These are phyloP conservation scores for Margaritifera margaritifera DNA, from an alignment of 2,888 invertebrate genomes.

Conservation along the genomic window DNA sequence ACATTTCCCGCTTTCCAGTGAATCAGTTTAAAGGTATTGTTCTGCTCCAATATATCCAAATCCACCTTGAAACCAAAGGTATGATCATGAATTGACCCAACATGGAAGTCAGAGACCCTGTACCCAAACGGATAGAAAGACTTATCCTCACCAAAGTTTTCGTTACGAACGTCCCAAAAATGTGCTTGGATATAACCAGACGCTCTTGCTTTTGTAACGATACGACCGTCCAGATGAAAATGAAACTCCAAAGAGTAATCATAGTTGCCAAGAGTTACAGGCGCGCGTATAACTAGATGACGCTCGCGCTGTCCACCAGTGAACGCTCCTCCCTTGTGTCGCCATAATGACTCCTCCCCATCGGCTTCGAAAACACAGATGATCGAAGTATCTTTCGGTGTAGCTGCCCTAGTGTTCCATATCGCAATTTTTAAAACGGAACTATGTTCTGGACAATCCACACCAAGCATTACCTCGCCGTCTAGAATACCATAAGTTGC, in stretches of 20 bases:
- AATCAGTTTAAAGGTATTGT: conserved; percentile 38
- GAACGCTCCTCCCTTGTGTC: conserved; percentile 24
- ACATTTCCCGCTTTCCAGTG: conserved; percentile 39
- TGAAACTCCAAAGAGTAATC: conserved; percentile 47
- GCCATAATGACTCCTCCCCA: conserved; percentile 42
- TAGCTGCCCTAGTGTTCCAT: conserved; percentile 14
- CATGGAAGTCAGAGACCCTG: conserved; percentile 31
- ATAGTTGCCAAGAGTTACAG: conserved; percentile 50
- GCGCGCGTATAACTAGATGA: conserved; percentile 37
- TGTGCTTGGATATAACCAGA: conserved; percentile 39
- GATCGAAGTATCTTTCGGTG: conserved; percentile 4
- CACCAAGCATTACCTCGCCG: conserved; percentile 29
- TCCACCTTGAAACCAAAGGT: conserved; percentile 46
- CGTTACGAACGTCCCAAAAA: conserved; percentile 35
- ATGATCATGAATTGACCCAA: conserved; percentile 47
- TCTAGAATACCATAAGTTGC: conserved; percentile 37
- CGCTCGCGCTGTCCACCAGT: conserved; percentile 33
- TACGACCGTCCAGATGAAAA: conserved; percentile 42
- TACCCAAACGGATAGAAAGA: conserved; percentile 35
- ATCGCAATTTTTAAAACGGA: conserved; percentile 28
- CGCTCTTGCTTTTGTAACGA: conserved; percentile 34
- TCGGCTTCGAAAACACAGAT: conserved; percentile 54
- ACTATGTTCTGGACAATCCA: conserved; percentile 53
- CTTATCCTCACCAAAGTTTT: conserved; percentile 10
- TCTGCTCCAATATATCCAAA: conserved; percentile 37